These are phyloP conservation scores for Stegastes partitus DNA, from an alignment of 2,113 vertebrate genomes.

Conservation along the genomic window DNA sequence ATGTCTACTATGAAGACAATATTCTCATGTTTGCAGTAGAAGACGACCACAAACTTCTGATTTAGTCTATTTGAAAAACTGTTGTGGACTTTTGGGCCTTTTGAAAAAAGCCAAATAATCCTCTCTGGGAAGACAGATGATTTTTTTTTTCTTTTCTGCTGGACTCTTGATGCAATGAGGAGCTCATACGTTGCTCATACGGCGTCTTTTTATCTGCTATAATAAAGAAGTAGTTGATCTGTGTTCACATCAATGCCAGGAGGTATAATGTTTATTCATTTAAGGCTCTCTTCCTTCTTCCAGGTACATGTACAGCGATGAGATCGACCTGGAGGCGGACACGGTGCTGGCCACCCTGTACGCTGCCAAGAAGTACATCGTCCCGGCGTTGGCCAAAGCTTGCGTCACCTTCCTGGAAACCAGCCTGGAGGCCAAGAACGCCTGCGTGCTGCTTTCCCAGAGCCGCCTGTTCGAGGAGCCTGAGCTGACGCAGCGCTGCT, in stretches of 20 bases:
- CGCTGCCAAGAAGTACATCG: conserved; percentile 98
- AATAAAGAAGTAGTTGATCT: background rate
- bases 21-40: too few relatives aligned
- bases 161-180: too few relatives aligned
- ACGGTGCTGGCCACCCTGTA: conserved; percentile 97
- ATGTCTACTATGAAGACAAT: too few relatives aligned
- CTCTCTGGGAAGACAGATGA: too few relatives aligned
- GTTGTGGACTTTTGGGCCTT: too few relatives aligned
- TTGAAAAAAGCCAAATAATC: too few relatives aligned
- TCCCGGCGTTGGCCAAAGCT: conserved; percentile 93
- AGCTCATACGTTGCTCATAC: background rate
- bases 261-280: background rate
- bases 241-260: background rate
- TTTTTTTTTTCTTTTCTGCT: too few relatives aligned
- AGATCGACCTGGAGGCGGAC: conserved; percentile 96
- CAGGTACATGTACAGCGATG: conserved; percentile 98
- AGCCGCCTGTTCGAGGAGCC: conserved; percentile 98
- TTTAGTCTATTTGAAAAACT: too few relatives aligned
- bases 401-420: conserved; percentile 97
- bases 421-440: conserved; percentile 95
- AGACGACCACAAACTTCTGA: too few relatives aligned
- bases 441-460: conserved; percentile 96
- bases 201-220: background rate
- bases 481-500: conserved; percentile 95
- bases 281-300: background rate